Evolutionary conservation across 2,888 invertebrate genomes (phyloP).

Genomic region (Ametastegia equiseti): DNA sequence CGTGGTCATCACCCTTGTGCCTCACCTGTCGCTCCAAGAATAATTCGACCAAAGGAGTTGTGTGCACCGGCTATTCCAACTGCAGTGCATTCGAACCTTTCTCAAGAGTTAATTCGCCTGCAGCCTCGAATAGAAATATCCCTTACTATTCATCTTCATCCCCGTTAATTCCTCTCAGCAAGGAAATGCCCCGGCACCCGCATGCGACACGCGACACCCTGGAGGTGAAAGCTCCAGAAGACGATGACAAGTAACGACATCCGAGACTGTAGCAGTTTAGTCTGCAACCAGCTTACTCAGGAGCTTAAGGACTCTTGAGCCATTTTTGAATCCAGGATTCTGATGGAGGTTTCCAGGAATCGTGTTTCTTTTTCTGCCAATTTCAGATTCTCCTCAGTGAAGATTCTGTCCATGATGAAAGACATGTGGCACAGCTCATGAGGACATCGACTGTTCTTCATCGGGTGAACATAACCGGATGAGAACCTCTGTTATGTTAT

Average conservation of each 20-base stretch:
- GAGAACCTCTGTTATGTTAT: constrained; percentile 37
- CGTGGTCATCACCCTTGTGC: constrained; percentile 17
- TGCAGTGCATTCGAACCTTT: not conserved
- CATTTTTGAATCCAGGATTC: not conserved
- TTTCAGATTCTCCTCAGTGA: no score
- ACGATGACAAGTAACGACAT: constrained; percentile 20
- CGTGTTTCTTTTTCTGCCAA: no score
- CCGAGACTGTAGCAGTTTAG: constrained; percentile 17
- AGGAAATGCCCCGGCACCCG: constrained; percentile 6
- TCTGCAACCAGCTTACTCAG: constrained; percentile 34
- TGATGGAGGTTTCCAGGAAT: no score
- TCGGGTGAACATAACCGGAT: no score
- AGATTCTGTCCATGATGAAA: no score
- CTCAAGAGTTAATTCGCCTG: no score
- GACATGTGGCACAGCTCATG: no score
- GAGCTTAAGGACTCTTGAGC: not conserved
- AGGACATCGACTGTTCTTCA: no score
- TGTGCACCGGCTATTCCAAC: not conserved
- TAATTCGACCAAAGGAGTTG: not conserved
- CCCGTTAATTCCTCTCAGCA: not conserved
- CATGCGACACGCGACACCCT: constrained; percentile 46
- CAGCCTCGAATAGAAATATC: no score
- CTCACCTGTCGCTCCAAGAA: constrained; percentile 1
- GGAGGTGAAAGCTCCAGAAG: constrained; percentile 12
- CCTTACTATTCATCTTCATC: no score